These are phyloP conservation scores for Neopelma chrysocephalum DNA, from an alignment of 2,797 vertebrate species.

Conservation along the genomic window DNA sequence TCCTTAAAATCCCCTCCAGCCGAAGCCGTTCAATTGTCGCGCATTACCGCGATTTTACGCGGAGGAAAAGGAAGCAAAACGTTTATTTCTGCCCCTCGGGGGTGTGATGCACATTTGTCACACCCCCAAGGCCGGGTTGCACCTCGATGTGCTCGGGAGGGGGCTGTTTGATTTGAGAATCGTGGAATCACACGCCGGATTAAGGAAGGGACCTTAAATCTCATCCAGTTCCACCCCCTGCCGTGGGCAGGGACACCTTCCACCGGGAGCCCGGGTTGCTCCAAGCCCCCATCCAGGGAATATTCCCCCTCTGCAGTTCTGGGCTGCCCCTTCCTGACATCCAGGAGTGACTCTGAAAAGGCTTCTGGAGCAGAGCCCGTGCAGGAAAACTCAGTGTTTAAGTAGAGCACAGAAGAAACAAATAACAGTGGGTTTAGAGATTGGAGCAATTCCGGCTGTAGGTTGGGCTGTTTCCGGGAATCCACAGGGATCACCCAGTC, in stretches of 20 bases:
- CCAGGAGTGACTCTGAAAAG: fast-evolving
- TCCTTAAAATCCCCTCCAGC: not conserved
- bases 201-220: not conserved
- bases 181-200: not conserved
- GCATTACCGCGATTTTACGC: not conserved
- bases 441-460: not conserved
- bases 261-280: not conserved
- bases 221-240: fast-evolving
- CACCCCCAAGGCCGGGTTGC: not conserved
- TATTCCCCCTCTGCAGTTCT: fast-evolving
- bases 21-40: not conserved
- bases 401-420: not conserved
- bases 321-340: fast-evolving
- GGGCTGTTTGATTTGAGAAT: not conserved
- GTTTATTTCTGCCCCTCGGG: not conserved
- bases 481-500: too few relatives aligned
- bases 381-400: not conserved
- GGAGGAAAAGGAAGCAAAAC: not conserved
- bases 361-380: fast-evolving
- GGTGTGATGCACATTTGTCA: fast-evolving
- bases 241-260: not conserved
- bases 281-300: not conserved
- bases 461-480: not conserved
- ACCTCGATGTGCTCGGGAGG: fast-evolving
- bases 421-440: not conserved